phyloP scores from a whole-genome alignment of 2,888 invertebrate genomes.

The Conistra vaccinii region DNA sequence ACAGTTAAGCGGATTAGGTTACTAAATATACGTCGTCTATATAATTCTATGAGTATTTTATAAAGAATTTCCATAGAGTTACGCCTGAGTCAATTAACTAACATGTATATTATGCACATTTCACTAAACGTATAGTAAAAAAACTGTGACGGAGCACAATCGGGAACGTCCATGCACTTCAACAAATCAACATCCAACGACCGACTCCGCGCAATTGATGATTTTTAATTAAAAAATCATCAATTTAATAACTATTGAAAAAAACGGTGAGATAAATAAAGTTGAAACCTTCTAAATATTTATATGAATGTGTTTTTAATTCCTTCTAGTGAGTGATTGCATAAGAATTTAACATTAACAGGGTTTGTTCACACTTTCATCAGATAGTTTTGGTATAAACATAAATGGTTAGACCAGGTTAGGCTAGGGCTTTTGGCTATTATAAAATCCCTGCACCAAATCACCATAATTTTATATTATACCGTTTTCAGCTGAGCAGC shows the following conservation, averaged over 20 bases:
- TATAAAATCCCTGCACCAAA: not conserved
- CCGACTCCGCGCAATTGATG: not conserved
- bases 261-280: not conserved
- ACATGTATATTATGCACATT: too few species aligned
- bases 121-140: too few species aligned
- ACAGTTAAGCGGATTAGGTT: too few species aligned
- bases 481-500: conserved; percentile 92
- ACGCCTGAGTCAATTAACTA: too few species aligned
- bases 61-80: too few species aligned
- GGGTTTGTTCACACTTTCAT: not conserved
- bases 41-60: too few species aligned
- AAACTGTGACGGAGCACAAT: too few species aligned
- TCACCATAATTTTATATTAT: not conserved
- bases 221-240: too few species aligned
- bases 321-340: not conserved
- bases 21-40: too few species aligned
- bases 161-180: too few species aligned
- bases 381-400: not conserved
- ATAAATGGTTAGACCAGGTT: not conserved
- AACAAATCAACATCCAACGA: too few species aligned
- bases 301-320: not conserved
- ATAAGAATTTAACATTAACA: not conserved
- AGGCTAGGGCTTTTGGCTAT: not conserved
- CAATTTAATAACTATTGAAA: not conserved
- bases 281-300: not conserved